Percentiles rank a stretch among this genome's conserved stretches.
Evolutionary conservation across 2,888 invertebrate species (phyloP).

Genomic region (Agrilus mali): DNA sequence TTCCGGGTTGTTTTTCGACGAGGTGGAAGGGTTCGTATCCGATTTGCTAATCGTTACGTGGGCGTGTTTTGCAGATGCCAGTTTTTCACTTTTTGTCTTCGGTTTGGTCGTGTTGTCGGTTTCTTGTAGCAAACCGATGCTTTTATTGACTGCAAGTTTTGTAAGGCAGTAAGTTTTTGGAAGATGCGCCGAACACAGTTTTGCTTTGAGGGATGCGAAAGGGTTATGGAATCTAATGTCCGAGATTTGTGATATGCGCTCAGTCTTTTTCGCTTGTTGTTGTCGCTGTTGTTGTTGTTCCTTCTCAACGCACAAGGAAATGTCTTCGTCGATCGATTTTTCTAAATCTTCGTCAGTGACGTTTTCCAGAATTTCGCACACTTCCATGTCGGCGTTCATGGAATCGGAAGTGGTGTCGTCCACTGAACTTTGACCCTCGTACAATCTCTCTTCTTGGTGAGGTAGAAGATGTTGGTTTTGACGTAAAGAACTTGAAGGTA

Average conservation of each 20-base stretch:
- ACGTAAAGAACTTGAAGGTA: conserved; percentile 24
- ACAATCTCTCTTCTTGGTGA: conserved; percentile 27
- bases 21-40: conserved; percentile 20
- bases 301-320: conserved; percentile 7
- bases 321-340: conserved; percentile 21
- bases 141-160: conserved; percentile 33
- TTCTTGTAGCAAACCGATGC: conserved; percentile 25
- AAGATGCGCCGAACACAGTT: conserved; percentile 34
- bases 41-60: conserved; percentile 15
- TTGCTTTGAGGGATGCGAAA: conserved; percentile 32
- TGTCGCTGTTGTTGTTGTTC: conserved; percentile 17
- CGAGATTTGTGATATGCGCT: conserved; percentile 28
- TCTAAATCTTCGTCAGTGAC: conserved; percentile 24
- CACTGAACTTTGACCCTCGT: conserved; percentile 35
- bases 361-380: conserved; percentile 34
- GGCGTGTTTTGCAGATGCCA: conserved; percentile 10
- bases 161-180: conserved; percentile 33
- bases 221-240: conserved; percentile 28
- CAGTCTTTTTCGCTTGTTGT: conserved; percentile 28
- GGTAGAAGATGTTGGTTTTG: conserved; percentile 28
- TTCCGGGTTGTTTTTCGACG: conserved; percentile 22
- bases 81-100: conserved; percentile 19
- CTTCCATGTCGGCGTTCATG: conserved; percentile 38
- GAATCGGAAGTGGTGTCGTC: conserved; percentile 39
- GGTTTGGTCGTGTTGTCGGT: conserved; percentile 20